Base-by-base conservation (phyloP, 2,113 vertebrate species). In the Calcarius ornatus region DNA sequence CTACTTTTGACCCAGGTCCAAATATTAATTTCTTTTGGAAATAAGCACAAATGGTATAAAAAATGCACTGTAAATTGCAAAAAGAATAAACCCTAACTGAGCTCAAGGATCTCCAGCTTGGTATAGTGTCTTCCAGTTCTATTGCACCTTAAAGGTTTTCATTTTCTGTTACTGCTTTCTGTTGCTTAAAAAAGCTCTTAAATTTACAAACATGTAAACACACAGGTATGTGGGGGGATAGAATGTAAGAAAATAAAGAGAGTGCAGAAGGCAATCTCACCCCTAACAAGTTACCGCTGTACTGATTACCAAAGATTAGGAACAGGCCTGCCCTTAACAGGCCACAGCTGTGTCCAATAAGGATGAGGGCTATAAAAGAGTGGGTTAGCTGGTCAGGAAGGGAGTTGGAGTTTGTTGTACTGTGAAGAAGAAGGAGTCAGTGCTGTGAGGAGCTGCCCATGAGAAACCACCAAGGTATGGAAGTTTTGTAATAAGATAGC, bases 361-460 rank as follows among this genome's bases (percentile, higher is more conserved):
- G 18, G 51, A 5, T 54, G 51, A 31, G 18, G 3, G 30, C 30
- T 12, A 20, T 20, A 54, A 54, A 54, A 18, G 51, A 19, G 28
- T 19, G 51, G 30, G 30, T 12, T 1, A 31, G 30, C 53, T 12
- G 11, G 11, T 19, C 5, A 1, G 20, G 53, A 12, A 9, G 53
- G 1, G 11, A 20, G 4, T 1, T 54, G 53, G 30, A 1, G 6
- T 54, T 21, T 33, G 18, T 54, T 33, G 30, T n/a, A n/a, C n/a
- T 50, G 24, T 23, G 50, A 6, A 10, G 48, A 24, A 24, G 47
- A 5, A 27, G 45, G 12, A 24, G 25, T 28, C 9, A 51, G 25
- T 30, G 51, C 28, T 12, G 17, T 13, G 12, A 9, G 30, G 30
- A 21, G 30, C 3, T 33, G 3, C 53, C 18, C 8, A 5, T 12